Conservation (phyloP, 2,888 invertebrate genomes). For the Lysandra coridon region DNA sequence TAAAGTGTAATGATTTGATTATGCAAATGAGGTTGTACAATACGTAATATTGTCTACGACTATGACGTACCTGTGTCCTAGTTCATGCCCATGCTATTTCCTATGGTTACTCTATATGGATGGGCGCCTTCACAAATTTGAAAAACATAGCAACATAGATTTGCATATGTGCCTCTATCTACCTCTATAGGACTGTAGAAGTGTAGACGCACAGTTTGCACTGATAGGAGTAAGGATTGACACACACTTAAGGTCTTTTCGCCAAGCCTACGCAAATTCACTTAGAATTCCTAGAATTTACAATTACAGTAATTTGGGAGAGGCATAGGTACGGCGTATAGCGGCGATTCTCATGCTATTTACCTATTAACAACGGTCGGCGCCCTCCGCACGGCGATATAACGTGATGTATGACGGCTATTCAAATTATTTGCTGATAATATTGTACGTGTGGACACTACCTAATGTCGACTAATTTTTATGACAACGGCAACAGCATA, state of each 20-base stretch:
- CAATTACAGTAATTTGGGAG: constrained; percentile 10
- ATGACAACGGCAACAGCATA: neutral
- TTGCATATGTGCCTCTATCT: no score
- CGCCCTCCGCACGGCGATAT: neutral
- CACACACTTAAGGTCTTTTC: neutral
- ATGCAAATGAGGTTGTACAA: no score
- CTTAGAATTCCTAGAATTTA: constrained; percentile 9
- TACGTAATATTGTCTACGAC: no score
- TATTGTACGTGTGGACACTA: neutral
- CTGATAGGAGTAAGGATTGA: neutral
- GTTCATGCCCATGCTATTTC: no score
- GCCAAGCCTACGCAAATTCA: neutral
- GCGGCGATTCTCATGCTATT: constrained; percentile 15
- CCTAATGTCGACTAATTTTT: neutral
- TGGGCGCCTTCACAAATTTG: no score
- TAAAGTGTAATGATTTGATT: no score
- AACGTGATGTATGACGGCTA: neutral
- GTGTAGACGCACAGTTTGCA: neutral
- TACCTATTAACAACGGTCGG: constrained; percentile 22
- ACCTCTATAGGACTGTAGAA: no score
- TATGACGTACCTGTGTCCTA: no score
- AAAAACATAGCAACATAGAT: no score
- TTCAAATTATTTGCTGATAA: constrained; percentile 22
- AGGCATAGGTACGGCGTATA: neutral
- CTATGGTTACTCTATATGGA: no score